Evolutionary conservation across 1,140 invertebrate genomes (phyloP).

Genomic region (Lordiphosa mommai): DNA sequence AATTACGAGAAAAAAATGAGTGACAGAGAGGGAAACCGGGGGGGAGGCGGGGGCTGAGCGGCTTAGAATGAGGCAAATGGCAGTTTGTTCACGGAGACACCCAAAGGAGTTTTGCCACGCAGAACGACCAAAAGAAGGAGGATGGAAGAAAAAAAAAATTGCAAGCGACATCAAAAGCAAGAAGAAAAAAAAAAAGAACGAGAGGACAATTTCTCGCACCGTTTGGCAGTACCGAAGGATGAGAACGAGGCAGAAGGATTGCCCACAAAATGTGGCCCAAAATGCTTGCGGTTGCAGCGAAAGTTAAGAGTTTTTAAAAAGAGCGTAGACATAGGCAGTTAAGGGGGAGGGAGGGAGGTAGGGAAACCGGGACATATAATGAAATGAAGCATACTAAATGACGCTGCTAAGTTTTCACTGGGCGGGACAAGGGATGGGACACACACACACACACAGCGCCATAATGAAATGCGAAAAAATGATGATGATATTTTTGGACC

Average conservation of each 20-base stretch:
- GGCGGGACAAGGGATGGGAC: not conserved
- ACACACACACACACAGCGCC: conserved; percentile 43
- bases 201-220: conserved; percentile 75
- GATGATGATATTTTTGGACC: conserved; percentile 73
- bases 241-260: conserved; percentile 51
- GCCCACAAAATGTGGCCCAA: conserved; percentile 70
- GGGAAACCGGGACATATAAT: conserved; percentile 43
- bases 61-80: conserved; percentile 42
- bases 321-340: conserved; percentile 28
- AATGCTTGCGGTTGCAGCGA: conserved; percentile 71
- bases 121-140: conserved; percentile 16
- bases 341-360: conserved; percentile 4
- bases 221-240: conserved; percentile 43
- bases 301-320: conserved; percentile 63
- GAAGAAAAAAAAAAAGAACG: conserved; percentile 33
- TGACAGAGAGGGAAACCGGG: conserved; percentile 38
- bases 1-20: conserved; percentile 75
- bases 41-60: conserved; percentile 16
- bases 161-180: conserved; percentile 70
- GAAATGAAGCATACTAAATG: conserved; percentile 77
- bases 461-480: conserved; percentile 76
- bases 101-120: conserved; percentile 66
- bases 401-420: conserved; percentile 68
- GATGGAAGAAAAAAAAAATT: conserved; percentile 37
- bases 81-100: conserved; percentile 31